Evolutionary conservation across 2,888 invertebrate genomes (phyloP).

Genomic region (Syrista parreyssii): DNA sequence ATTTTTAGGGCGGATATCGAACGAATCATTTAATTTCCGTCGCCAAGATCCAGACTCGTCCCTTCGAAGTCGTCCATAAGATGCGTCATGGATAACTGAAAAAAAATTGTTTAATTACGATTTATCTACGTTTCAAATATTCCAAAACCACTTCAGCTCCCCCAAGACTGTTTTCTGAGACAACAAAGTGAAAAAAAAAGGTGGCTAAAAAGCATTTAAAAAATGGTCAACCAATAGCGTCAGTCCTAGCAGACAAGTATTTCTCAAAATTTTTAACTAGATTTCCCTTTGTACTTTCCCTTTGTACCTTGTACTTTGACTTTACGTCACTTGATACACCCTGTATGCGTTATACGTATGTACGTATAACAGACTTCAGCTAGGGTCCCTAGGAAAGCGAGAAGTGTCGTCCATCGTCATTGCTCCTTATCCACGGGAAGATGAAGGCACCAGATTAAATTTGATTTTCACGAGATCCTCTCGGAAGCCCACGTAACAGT

Average conservation of each 20-base stretch:
- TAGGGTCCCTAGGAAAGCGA: background rate
- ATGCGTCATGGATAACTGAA: background rate
- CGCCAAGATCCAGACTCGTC: background rate
- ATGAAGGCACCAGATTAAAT: background rate
- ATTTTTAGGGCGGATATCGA: background rate
- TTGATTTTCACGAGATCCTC: background rate
- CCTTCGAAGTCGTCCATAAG: background rate
- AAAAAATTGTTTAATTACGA: background rate
- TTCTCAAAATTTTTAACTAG: background rate
- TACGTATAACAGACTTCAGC: background rate
- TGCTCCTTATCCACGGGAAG: background rate
- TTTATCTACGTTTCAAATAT: background rate
- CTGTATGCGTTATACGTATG: background rate
- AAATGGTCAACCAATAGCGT: background rate
- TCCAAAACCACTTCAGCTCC: background rate
- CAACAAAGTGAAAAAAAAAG: background rate
- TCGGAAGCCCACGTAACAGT: background rate
- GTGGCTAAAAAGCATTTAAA: background rate
- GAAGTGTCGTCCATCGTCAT: background rate
- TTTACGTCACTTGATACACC: background rate
- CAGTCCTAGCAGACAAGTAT: background rate
- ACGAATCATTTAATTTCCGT: background rate
- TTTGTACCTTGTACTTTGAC: background rate
- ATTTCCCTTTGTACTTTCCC: background rate
- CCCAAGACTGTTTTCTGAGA: background rate